phyloP scores from a whole-genome alignment of 2,888 invertebrate species.

The Anodontia alba region DNA sequence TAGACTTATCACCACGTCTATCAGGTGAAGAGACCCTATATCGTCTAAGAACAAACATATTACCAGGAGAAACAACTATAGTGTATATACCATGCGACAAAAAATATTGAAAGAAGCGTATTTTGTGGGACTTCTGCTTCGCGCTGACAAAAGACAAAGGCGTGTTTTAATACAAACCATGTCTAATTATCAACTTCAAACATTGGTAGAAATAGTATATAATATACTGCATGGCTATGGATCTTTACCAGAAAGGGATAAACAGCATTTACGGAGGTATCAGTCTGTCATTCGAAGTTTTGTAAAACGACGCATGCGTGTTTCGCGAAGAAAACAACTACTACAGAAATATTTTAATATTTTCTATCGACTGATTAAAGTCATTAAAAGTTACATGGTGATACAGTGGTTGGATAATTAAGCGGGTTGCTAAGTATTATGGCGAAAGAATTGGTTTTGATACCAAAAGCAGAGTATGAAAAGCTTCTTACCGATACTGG shows the following conservation, averaged over 20 bases:
- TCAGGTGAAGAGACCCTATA: slow-evolving; percentile 8
- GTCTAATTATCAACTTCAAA: neutral
- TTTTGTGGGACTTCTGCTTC: slow-evolving; percentile 14
- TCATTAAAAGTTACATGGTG: too few relatives aligned
- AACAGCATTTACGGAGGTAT: neutral
- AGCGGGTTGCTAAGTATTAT: neutral
- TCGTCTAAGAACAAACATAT: slow-evolving; percentile 14
- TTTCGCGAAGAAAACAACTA: neutral
- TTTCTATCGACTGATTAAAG: neutral
- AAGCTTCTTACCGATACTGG: neutral
- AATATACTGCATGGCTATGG: neutral
- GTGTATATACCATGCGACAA: slow-evolving; percentile 16
- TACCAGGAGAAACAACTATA: slow-evolving; percentile 15
- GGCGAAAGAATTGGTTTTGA: slow-evolving; percentile 3
- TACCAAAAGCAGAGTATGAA: slow-evolving; percentile 6
- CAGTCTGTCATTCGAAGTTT: neutral
- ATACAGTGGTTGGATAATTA: too few relatives aligned
- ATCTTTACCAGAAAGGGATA: neutral
- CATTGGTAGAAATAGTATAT: neutral
- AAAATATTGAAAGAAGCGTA: slow-evolving; percentile 1
- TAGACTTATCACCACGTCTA: slow-evolving; percentile 30
- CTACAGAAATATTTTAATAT: slow-evolving; percentile 4
- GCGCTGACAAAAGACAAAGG: neutral
- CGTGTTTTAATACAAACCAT: neutral
- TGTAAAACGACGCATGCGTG: neutral